Base-by-base conservation (phyloP, 2,888 invertebrate species). In the Allolobophora icterica region DNA sequence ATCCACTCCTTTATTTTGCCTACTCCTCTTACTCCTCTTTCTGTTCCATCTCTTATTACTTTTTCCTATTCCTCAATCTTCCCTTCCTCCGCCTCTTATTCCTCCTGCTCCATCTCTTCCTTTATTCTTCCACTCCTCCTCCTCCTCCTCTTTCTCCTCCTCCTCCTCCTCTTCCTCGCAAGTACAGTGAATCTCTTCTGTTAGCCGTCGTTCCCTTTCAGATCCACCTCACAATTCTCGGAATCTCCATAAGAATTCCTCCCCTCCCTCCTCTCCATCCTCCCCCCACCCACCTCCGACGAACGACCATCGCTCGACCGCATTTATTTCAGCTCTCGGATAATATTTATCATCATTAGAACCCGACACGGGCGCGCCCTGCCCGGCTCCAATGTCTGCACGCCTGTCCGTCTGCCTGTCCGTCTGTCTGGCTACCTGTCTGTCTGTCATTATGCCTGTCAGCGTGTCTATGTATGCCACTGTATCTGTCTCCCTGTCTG, bases 181-280 rank as follows among this genome's bases (percentile, higher is more conserved):
- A 30, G n/a, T 71, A 71, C 71, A 71, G 71, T 71, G 71, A 71
- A 71, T 71, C 71, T 71, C 71, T 71, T 71, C 71, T 71, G n/a
- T n/a, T 71, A 71, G 30, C 71, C n/a, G 71, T 71, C 71, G 71
- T 71, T 71, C 71, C 71, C 71, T 71, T 71, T 71, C 71, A 71
- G 71, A 71, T 71, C 71, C 71, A 71, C 71, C 71, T 30, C 71
- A 71, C 71, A 71, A 71, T 71, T 71, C 71, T 71, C 71, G 71
- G 71, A 71, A 71, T 71, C 71, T 71, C 71, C 71, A 71, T 71
- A 71, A 71, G 71, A n/a, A 71, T 71, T 87, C 84, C 33, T 84
- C 84, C 84, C 4, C 33, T 33, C 33, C 84, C 84, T 52, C 52
- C 52, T 52, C 52, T 30, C 71, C n/a, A 11, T 5, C 1, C 71